A percentile compares a stretch with the other conserved stretches of the same genome.
phyloP scores from a whole-genome alignment of 1,140 invertebrate species.

The Reticulitermes speratus region DNA sequence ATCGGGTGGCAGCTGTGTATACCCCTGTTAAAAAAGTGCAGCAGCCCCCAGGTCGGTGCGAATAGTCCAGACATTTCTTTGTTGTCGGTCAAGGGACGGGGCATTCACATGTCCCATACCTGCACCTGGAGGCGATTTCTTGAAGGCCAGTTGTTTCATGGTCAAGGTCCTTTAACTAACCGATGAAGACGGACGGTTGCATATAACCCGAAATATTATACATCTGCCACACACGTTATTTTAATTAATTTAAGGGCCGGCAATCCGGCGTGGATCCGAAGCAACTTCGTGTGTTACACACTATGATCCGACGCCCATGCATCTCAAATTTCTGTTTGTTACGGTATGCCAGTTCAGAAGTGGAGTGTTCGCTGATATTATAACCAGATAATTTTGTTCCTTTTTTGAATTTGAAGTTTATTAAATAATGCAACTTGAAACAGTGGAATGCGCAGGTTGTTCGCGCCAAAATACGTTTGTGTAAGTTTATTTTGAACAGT shows the following conservation, averaged over 20 bases:
- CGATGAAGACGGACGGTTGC: background rate
- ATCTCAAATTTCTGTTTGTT: too few relatives aligned
- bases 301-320: background rate
- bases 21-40: background rate
- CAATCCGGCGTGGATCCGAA: background rate
- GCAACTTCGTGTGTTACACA: background rate
- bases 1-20: background rate
- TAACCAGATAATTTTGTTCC: too few relatives aligned
- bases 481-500: too few relatives aligned
- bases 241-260: background rate
- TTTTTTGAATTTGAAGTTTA: too few relatives aligned
- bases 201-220: background rate
- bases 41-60: background rate
- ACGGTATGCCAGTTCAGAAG: too few relatives aligned
- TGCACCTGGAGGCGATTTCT: background rate
- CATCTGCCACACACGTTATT: background rate
- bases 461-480: too few relatives aligned
- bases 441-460: too few relatives aligned
- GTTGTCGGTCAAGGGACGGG: background rate
- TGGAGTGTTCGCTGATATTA: too few relatives aligned
- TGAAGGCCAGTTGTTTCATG: conserved; percentile 4
- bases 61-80: conserved; percentile 2
- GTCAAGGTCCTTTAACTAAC: background rate
- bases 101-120: background rate
- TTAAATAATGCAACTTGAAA: too few relatives aligned